Evolutionary conservation across 2,888 invertebrate species (phyloP).

Genomic region (Eupeodes latifasciatus): DNA sequence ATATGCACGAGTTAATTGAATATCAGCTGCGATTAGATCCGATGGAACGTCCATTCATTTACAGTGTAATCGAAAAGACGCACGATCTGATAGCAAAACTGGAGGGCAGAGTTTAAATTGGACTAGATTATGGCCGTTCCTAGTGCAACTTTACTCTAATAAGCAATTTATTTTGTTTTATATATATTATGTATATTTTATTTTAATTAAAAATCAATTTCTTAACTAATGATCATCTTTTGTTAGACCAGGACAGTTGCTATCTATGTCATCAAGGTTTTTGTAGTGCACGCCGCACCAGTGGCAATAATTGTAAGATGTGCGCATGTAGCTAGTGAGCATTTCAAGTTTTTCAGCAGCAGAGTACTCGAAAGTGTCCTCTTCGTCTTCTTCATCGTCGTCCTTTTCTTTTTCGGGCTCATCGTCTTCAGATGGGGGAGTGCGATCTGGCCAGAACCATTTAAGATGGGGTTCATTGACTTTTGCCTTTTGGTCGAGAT

Average conservation of each 20-base stretch:
- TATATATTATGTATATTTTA: conserved; percentile 46
- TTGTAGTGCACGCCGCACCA: conserved; percentile 91
- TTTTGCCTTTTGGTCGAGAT: conserved; percentile 86
- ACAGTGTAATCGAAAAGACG: conserved; percentile 88
- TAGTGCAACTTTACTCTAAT: conserved; percentile 46
- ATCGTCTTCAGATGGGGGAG: conserved; percentile 68
- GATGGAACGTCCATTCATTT: conserved; percentile 90
- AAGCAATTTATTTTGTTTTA: conserved; percentile 34
- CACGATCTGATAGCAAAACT: conserved; percentile 86
- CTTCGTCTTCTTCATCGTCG: conserved; percentile 79
- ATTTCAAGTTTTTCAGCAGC: conserved; percentile 86
- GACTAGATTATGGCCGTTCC: not conserved
- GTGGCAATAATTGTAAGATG: conserved; percentile 90
- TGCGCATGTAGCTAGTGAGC: conserved; percentile 88
- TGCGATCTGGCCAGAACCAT: conserved; percentile 88
- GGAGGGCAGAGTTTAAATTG: conserved; percentile 85
- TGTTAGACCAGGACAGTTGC: conserved; percentile 88
- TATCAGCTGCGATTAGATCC: conserved; percentile 91
- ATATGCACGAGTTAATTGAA: conserved; percentile 88
- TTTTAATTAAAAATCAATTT: conserved; percentile 66
- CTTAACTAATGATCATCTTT: conserved; percentile 86
- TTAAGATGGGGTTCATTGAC: conserved; percentile 84
- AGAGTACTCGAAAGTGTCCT: conserved; percentile 77
- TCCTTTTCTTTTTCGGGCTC: conserved; percentile 80
- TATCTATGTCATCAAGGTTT: conserved; percentile 86